Evolutionary conservation across 2,113 vertebrate species (phyloP).

Genomic region (Apaloderma vittatum): DNA sequence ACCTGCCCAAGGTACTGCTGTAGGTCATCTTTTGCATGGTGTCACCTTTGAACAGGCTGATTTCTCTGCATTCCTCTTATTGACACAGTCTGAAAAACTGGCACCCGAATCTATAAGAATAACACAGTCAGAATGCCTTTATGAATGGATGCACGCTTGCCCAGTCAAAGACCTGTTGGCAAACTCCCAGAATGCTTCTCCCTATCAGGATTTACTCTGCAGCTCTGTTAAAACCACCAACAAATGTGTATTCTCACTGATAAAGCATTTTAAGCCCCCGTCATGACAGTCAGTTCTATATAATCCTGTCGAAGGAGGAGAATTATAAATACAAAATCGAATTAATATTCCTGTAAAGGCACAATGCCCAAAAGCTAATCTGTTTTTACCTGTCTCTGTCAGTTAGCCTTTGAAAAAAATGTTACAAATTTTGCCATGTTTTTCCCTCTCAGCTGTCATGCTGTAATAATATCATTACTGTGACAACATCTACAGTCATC

Average conservation of each 20-base stretch:
- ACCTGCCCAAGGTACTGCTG: background rate
- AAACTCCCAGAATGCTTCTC: background rate
- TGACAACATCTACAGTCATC: background rate
- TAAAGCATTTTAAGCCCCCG: background rate
- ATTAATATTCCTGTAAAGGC: background rate
- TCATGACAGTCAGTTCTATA: background rate
- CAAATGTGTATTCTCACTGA: background rate
- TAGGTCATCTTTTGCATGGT: background rate
- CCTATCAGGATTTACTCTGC: background rate
- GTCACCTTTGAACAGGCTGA: background rate
- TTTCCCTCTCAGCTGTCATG: background rate
- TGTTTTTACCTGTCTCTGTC: background rate
- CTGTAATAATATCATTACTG: background rate
- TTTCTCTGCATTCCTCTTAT: background rate
- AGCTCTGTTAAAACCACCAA: background rate
- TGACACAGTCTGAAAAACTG: background rate
- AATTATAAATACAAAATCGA: background rate
- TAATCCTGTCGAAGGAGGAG: background rate
- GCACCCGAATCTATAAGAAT: background rate
- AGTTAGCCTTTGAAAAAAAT: background rate
- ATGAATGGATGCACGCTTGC: background rate
- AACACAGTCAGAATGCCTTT: background rate
- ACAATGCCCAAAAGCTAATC: background rate
- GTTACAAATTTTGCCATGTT: background rate
- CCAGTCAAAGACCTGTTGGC: background rate